Evolutionary conservation across 2,797 vertebrate species (phyloP), one percentile per base, ranked within the genome.

Genomic region (Spondyliosoma cantharus): DNA sequence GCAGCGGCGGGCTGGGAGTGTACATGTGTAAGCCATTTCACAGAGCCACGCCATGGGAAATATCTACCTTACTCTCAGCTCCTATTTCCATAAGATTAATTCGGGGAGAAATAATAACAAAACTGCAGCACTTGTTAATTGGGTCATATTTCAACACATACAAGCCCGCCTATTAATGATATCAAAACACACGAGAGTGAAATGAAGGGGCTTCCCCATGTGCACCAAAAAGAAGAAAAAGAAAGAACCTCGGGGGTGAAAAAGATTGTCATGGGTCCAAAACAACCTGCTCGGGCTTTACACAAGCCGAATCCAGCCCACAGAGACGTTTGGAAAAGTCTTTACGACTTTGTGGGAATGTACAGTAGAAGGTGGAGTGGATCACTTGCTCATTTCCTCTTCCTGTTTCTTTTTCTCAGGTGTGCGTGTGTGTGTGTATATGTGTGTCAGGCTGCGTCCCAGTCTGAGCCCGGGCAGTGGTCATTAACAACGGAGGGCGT

Each of bases 401-500:
- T 83, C 74, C 79, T 91, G 77, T 86, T 87, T 89, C 63, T 81
- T 94, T 94, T 93, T 93, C 92, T 93, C 91, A 95, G 91, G 94
- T 96, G 94, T 96, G 93, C 94, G 93, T 96, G 93, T 94, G 90
- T 94, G 50, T 50, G 90, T 94, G 50, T 49, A 29, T 29, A 7
- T 52, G 52, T 74, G 92, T 95, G 93, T 95, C 90, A 93, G 93
- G 93, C 93, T 89, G 88, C 85, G 89, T 90, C 93, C 94, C 92
- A 93, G 87, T 92, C 37, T 94, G 94, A 86, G 94, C 90, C 95
- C 94, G 93, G 94, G 96, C 93, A 95, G 93, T 90, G 92, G 95
- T 97, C 97, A 97, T 97, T 96, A 96, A 95, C 95, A 95, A 95
- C 94, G 90, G 92, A 94, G 91, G 93, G 93, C 92, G 94, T 96